Base-by-base conservation (phyloP, 2,888 invertebrate genomes). In the Hydrotaea diabolus region DNA sequence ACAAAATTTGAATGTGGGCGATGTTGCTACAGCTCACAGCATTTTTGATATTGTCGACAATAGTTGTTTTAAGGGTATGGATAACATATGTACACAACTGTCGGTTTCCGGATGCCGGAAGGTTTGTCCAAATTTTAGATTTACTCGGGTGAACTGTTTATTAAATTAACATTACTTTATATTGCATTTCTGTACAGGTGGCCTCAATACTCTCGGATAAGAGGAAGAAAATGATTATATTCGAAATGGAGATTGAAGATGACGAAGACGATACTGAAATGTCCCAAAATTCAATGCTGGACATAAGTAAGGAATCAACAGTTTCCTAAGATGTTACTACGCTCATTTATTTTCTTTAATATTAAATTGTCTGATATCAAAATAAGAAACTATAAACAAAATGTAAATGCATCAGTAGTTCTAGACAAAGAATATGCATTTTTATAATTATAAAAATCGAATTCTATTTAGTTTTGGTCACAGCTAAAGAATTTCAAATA, bases 171-270 rank as follows among this genome's bases (percentile, higher is more conserved):
- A 39, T 39, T 39, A 8, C 3, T 39, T 39, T 11, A 39, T 11
- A 39, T 39, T 11, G 13, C 15, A 53, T 77, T 53, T 15, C 23
- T 86, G 46, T 53, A 49, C 46, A 91, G 91, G 97, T 98, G 9
- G 96, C 97, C 9, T 96, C 98, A 55, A 95, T 98, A 66, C 93
- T 98, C 55, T 96, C 97, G 17, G 96, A 96, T 87, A 96, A 95
- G 88, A 93, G 94, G 76, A 94, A 96, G 82, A 96, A 97, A 91
- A 96, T 98, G 59, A 94, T 97, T 85, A 94, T 98, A 69, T 97
- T 97, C 90, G 97, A 98, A 92, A 98, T 98, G 95, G 98, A 98
- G 93, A 96, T 96, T 0, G 98, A 98, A 90, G 98, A 97, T 26
- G 96, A 96, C 79, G 98, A 98, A 85, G 98, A 97, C 77, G 96